Conservation (phyloP, 2,888 invertebrate genomes). For the Drosophila neutralis region DNA sequence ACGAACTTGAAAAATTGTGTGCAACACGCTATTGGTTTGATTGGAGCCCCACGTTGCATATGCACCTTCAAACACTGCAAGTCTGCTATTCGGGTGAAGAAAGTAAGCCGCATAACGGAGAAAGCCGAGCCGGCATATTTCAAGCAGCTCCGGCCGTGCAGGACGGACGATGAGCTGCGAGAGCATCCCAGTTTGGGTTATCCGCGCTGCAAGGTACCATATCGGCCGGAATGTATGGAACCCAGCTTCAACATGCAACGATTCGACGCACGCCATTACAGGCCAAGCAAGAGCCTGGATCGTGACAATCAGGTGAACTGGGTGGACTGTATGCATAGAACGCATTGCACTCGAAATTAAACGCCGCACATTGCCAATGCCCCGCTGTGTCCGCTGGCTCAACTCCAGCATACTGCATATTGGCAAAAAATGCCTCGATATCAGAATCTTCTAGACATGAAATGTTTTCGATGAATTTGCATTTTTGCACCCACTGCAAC, state of each 20-base stretch:
- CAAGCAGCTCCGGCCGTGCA: slow-evolving; percentile 16
- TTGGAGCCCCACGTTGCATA: not conserved
- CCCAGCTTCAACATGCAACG: slow-evolving; percentile 19
- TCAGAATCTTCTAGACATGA: slow-evolving; percentile 80
- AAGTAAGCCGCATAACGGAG: not conserved
- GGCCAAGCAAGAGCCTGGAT: slow-evolving; percentile 44
- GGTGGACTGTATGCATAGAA: slow-evolving; percentile 28
- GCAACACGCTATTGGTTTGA: not conserved
- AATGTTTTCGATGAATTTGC: slow-evolving; percentile 66
- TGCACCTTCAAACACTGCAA: not conserved
- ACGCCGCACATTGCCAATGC: not conserved
- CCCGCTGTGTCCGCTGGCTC: slow-evolving; percentile 10
- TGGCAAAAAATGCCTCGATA: slow-evolving; percentile 79
- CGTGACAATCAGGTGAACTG: slow-evolving; percentile 30
- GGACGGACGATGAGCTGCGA: slow-evolving; percentile 28
- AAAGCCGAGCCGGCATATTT: slow-evolving; percentile 8
- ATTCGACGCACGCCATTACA: slow-evolving; percentile 32
- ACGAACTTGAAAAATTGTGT: slow-evolving; percentile 2
- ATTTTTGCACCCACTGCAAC: slow-evolving; percentile 77
- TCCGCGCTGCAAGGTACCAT: slow-evolving; percentile 12
- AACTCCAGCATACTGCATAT: slow-evolving; percentile 37
- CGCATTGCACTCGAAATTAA: not conserved
- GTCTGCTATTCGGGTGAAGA: not conserved
- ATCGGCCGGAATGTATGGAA: slow-evolving; percentile 3
- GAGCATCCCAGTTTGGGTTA: slow-evolving; percentile 24